phyloP scores from a whole-genome alignment of 1,140 invertebrate species.

The Andrena cerasifolii region DNA sequence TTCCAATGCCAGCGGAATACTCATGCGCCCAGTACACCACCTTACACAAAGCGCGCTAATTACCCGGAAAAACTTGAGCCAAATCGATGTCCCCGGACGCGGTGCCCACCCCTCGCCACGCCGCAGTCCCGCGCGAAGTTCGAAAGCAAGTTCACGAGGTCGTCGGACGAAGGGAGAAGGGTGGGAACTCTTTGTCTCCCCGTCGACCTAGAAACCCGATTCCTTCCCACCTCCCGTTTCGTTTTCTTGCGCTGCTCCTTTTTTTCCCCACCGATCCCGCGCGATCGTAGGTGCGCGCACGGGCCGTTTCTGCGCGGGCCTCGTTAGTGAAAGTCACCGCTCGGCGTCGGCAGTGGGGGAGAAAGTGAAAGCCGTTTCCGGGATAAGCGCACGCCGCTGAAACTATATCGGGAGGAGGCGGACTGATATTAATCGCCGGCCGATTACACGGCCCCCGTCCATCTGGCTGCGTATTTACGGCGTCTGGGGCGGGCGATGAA shows the following conservation, averaged over 20 bases:
- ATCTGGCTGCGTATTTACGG: constrained; percentile 5
- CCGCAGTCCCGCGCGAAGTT: not conserved
- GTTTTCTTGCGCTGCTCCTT: constrained; percentile 13
- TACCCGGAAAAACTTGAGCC: no score
- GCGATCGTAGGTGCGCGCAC: constrained; percentile 39
- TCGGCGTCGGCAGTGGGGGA: constrained; percentile 63
- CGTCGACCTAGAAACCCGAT: constrained; percentile 74
- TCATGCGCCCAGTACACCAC: no score
- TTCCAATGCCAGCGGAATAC: no score
- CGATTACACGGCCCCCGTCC: constrained; percentile 46
- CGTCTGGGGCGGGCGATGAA: not conserved
- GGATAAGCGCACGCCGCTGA: constrained; percentile 58
- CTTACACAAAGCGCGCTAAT: no score
- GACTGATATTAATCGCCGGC: constrained; percentile 68
- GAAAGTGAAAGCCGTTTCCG: constrained; percentile 81
- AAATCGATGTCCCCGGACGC: no score
- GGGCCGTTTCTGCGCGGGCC: constrained; percentile 21
- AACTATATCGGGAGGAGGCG: constrained; percentile 63
- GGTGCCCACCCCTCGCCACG: no score
- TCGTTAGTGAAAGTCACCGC: constrained; percentile 70
- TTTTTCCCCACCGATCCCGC: constrained; percentile 13
- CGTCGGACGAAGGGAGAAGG: constrained; percentile 21
- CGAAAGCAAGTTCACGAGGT: constrained; percentile 46
- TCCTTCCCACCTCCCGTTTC: constrained; percentile 35
- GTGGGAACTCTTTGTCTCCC: constrained; percentile 62